Evolutionary conservation across 2,888 invertebrate genomes (phyloP), one percentile per base, ranked within the genome.

Genomic region (Melanargia galathea): DNA sequence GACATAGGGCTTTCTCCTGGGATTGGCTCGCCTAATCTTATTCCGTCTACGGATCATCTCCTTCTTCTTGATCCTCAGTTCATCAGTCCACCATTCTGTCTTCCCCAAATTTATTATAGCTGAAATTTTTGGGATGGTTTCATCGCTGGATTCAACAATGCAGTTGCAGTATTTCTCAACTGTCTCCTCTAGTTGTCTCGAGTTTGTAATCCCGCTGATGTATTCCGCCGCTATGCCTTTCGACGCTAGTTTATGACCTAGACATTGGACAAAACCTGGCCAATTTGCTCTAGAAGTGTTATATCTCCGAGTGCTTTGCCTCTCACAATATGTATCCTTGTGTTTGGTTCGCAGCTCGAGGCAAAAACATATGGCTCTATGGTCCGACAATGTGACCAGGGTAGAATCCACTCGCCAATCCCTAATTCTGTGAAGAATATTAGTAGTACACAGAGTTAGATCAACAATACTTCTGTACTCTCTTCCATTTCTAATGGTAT

Each of bases 211-310:
- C 10, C 20, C 1, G 7, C 1, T 22, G 4, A 2, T 20, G 11
- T 22, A 11, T 18, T 2, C 22, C 20, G 0, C 46, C 20, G 46
- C 6, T 10, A 46, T 3, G 8, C 20, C 11, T 2, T n/a, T 22
- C 26, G 11, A 1, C 2, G 1, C 1, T 1, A 38, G 38, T 10
- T 2, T 2, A 1, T 38, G 13, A 0, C 1, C 0, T 1, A 38
- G 38, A 0, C 4, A 13, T 38, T 4, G 4, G 1, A 13, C 0
- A n/a, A 49, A 49, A 5, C 3, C 13, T 0, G 22, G 10, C 48
- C 48, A 49, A 11, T 49, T 26, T n/a, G 46, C 57, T 13, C 33
- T 57, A 1, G 11, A 16, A 1, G 57, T 57, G 45, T 57, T 57
- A 13, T 20, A 51, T 1, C 2, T 24, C n/a, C 60, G 7, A 11